Evolutionary conservation across 1,140 invertebrate genomes (phyloP).

Genomic region (Pseudomyrmex concolor): DNA sequence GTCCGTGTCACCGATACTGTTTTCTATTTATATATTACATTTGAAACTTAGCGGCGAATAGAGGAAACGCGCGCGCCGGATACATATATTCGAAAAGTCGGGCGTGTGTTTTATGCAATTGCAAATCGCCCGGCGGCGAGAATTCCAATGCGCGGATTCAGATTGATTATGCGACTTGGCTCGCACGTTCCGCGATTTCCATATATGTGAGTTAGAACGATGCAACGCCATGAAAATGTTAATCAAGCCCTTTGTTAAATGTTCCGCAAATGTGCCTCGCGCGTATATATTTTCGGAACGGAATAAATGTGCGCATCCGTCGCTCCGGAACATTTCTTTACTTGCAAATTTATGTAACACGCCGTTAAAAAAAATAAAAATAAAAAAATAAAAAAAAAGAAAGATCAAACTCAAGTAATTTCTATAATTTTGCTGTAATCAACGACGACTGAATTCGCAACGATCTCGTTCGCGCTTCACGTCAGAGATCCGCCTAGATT

Average conservation of each 20-base stretch:
- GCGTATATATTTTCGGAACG: not conserved
- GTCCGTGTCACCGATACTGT: not conserved
- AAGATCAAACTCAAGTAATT: conserved; percentile 41
- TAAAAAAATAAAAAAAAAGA: not conserved
- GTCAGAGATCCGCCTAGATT: not conserved
- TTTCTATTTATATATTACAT: conserved; percentile 7
- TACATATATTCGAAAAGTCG: conserved; percentile 44
- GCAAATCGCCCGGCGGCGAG: conserved; percentile 57
- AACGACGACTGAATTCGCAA: not conserved
- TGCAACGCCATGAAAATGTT: conserved; percentile 52
- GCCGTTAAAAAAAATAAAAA: not conserved
- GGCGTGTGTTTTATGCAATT: conserved; percentile 64
- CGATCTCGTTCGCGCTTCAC: conserved; percentile 17
- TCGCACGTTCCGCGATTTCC: conserved; percentile 65
- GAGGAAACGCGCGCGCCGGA: conserved; percentile 56
- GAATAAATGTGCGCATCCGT: not conserved
- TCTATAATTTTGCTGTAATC: conserved; percentile 40
- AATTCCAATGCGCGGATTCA: conserved; percentile 64
- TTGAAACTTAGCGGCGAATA: conserved; percentile 16
- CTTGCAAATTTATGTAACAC: conserved; percentile 46
- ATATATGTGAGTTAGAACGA: conserved; percentile 65
- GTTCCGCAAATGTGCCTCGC: conserved; percentile 25
- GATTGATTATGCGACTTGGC: conserved; percentile 67
- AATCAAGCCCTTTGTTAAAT: conserved; percentile 59
- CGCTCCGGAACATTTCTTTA: conserved; percentile 34